These are phyloP conservation scores for Calliphora vomitoria DNA, from an alignment of 2,888 invertebrate genomes.

Conservation along the genomic window DNA sequence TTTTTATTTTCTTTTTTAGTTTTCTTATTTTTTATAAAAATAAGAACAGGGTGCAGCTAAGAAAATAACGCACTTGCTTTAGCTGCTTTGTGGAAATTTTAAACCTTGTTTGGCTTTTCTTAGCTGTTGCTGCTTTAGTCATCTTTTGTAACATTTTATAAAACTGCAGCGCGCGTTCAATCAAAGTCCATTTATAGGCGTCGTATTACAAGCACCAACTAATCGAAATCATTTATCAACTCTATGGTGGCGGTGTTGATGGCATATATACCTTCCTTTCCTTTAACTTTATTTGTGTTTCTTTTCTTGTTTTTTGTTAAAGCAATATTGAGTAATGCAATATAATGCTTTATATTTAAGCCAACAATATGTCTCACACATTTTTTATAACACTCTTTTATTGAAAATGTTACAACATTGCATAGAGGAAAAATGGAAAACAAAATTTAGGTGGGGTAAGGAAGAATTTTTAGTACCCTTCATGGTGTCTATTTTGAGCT, in stretches of 20 bases:
- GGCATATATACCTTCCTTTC: slow-evolving; percentile 63
- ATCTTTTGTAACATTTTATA: slow-evolving; percentile 69
- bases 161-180: slow-evolving; percentile 77
- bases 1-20: slow-evolving; percentile 8
- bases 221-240: slow-evolving; percentile 84
- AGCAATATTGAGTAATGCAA: slow-evolving; percentile 69
- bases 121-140: slow-evolving; percentile 18
- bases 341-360: slow-evolving; percentile 71
- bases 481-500: too few relatives aligned
- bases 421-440: neutral
- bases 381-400: slow-evolving; percentile 64
- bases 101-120: slow-evolving; percentile 50
- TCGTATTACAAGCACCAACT: slow-evolving; percentile 84
- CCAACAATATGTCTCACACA: slow-evolving; percentile 73
- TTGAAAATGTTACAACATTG: slow-evolving; percentile 14
- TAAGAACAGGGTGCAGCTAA: slow-evolving; percentile 69
- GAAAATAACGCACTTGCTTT: slow-evolving; percentile 70
- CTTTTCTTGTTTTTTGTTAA: neutral
- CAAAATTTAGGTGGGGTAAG: too few relatives aligned
- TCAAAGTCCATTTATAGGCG: slow-evolving; percentile 84
- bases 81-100: slow-evolving; percentile 60
- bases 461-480: neutral
- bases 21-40: neutral
- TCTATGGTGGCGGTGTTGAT: slow-evolving; percentile 73
- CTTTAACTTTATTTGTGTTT: neutral